Conservation (phyloP, 2,888 invertebrate species). For the Idaea aversata region DNA sequence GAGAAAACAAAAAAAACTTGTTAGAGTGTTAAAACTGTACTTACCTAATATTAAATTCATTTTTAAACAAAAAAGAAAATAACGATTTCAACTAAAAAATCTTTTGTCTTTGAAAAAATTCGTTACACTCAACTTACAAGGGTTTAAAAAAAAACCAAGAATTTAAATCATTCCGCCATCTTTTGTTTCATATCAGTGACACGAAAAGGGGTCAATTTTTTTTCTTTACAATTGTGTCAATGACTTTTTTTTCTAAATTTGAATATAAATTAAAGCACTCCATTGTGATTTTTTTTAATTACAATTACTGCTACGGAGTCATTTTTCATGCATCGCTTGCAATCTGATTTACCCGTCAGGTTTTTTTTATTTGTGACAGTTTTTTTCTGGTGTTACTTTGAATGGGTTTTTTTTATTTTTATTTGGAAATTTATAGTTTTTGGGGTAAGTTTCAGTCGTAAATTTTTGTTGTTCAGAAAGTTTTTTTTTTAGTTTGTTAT, state of each 20-base stretch:
- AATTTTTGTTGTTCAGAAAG: background rate
- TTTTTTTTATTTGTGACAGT: constrained; percentile 29
- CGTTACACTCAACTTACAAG: constrained; percentile 54
- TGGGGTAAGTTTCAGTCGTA: background rate
- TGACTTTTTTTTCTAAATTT: constrained; percentile 56
- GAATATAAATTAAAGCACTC: constrained; percentile 66
- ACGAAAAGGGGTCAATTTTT: constrained; percentile 39
- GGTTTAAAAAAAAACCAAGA: constrained; percentile 70
- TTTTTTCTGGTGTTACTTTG: constrained; percentile 29
- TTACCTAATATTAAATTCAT: too few relatives aligned
- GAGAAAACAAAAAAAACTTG: too few relatives aligned
- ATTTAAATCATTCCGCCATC: constrained; percentile 62
- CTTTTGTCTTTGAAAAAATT: constrained; percentile 51
- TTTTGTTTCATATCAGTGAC: constrained; percentile 20
- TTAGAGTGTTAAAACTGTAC: too few relatives aligned
- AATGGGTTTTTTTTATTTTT: constrained; percentile 23
- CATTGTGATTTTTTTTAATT: constrained; percentile 76
- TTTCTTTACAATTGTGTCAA: constrained; percentile 32
- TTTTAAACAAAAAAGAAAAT: constrained; percentile 12
- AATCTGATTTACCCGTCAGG: constrained; percentile 76
- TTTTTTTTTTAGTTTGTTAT: background rate
- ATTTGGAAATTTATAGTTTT: background rate
- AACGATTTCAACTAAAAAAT: constrained; percentile 33
- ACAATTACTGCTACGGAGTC: constrained; percentile 56
- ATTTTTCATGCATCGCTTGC: constrained; percentile 79